Evolutionary conservation across 2,797 vertebrate species (phyloP), one percentile per base, ranked within the genome.

Genomic region (Sebastes reedi): DNA sequence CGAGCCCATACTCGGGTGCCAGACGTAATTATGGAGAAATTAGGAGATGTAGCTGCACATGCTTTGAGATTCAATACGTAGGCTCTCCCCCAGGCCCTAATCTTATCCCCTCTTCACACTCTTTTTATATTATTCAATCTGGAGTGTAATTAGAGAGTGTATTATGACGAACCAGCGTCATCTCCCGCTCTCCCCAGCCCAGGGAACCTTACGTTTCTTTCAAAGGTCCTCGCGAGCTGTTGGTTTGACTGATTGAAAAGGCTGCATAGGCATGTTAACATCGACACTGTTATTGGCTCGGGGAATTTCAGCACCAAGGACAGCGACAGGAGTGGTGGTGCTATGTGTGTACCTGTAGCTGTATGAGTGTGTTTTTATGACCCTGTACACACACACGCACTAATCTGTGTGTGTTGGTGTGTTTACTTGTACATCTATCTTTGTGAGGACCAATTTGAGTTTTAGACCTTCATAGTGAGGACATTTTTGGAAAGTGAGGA

Each of bases 221-320:
- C 24, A 72, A 14, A 72, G 55, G 52, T 77, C 62, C 59, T 74
- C 14, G 2, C 30, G 18, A 50, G 42, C 67, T 32, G 75, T 1
- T 39, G 29, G 58, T 60, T 52, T 84, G 83, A 78, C 64, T 89
- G 88, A 88, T 84, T 78, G 72, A 61, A 83, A 24, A 69, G 66
- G 22, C 70, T 68, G 9, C 69, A 73, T 16, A 6, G 71, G 13
- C 73, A 55, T 65, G 67, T 83, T 80, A 88, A 80, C 70, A 32
- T 54, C 13, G 4, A 54, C 77, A 8, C 82, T 66, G 66, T 86
- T 89, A 85, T 89, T 80, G 75, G 81, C 80, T 87, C n/a, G 1
- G 86, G 81, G 83, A 82, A 71, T 90, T 87, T 82, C 84, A 89
- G 85, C 79, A 83, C 89, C 59, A 66, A 82, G 82, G 84, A 85